Evolutionary conservation across 2,113 vertebrate species (phyloP), one percentile per base, ranked within the genome.

Genomic region (Grus americana): DNA sequence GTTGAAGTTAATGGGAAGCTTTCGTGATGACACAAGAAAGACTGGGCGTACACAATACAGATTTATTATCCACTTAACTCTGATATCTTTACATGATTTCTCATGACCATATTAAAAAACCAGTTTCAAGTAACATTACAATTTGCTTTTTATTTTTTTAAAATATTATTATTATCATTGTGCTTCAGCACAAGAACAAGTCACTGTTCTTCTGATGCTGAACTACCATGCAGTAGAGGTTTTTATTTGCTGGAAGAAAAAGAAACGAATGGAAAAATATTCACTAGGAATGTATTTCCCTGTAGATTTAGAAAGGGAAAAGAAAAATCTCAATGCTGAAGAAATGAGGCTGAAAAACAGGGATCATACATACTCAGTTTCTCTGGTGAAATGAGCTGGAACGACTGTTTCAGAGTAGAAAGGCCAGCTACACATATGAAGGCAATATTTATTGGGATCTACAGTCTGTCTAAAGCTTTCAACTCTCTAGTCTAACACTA

Each of bases 51-150:
- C 11, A 71, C 15, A 72, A 32, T 26, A 54, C 11, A 65, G 42
- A 68, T 79, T 63, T 65, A 65, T 66, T 78, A 34, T 66, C 32
- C 63, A 24, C 36, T 80, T 81, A 74, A 34, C 26, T 73, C n/a
- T 62, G 15, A 73, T 88, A 90, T 70, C 58, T 82, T 79, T 86
- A 86, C 59, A 66, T 67, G 57, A 95, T 93, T 98, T 94, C 84
- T 92, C 88, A 96, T 84, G 46, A 94, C 30, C 83, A 76, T 89
- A 22, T 42, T 57, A 68, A 70, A 89, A 86, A 91, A 6, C 83
- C 83, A 91, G 50, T 54, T 73, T 81, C 71, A 97, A 97, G 94
- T 92, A 95, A 89, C 89, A 93, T 83, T 82, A 90, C 70, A 78
- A 42, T 90, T 96, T 86, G 63, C 65, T 52, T 63, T 75, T 42